phyloP scores from a whole-genome alignment of 1,140 invertebrate genomes.

The Drosophila ironensis region DNA sequence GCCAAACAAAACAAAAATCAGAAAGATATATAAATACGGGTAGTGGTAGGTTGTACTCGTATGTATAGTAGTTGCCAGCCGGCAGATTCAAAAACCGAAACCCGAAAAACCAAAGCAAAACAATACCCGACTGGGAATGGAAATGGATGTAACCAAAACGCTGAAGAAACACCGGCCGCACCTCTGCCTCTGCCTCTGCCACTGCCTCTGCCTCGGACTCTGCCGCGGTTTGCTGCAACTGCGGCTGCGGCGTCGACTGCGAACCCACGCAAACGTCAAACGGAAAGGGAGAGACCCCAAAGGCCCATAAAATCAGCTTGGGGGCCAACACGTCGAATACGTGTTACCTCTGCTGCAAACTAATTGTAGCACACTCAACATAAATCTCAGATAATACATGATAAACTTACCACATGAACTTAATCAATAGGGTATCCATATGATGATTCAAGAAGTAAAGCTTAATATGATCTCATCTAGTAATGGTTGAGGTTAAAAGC shows the following conservation, averaged over 20 bases:
- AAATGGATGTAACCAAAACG: slow-evolving; percentile 68
- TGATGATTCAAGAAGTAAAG: too few species aligned
- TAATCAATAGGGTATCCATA: too few species aligned
- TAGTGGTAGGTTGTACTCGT: too few species aligned
- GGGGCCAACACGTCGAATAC: slow-evolving; percentile 4
- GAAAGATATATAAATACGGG: slow-evolving; percentile 12
- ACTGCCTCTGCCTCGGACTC: neutral
- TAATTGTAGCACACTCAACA: too few species aligned
- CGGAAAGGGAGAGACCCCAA: slow-evolving; percentile 44
- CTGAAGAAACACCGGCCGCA: slow-evolving; percentile 54
- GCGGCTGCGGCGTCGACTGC: slow-evolving; percentile 15
- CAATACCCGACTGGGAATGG: slow-evolving; percentile 38
- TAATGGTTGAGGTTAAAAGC: too few species aligned
- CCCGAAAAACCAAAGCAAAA: slow-evolving; percentile 55
- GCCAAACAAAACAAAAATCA: slow-evolving; percentile 13
- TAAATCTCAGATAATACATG: too few species aligned
- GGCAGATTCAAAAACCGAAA: slow-evolving; percentile 34
- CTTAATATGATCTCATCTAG: too few species aligned
- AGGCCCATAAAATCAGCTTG: neutral
- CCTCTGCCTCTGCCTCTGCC: slow-evolving; percentile 17
- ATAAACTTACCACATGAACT: too few species aligned
- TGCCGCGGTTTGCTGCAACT: neutral
- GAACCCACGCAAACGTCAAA: slow-evolving; percentile 39
- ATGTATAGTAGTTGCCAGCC: too few species aligned
- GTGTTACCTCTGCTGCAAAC: neutral